A percentile compares a stretch with the other conserved stretches of the same genome.
phyloP scores from a whole-genome alignment of 1,140 invertebrate genomes.

The Periplaneta americana region DNA sequence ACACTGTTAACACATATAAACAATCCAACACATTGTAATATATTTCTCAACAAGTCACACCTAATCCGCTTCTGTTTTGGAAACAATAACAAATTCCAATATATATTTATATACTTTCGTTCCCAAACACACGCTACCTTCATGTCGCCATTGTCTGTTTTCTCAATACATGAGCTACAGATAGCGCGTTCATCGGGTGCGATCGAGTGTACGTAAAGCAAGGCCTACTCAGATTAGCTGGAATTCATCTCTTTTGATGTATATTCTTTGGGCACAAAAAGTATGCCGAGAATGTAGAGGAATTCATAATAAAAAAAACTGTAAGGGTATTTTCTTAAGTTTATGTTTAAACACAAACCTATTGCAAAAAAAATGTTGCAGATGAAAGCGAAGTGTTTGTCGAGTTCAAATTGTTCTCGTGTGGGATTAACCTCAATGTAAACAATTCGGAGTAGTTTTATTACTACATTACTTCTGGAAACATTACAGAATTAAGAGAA shows the following conservation, averaged over 20 bases:
- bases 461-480: too few relatives aligned
- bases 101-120: not conserved
- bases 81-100: not conserved
- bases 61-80: not conserved
- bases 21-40: not conserved
- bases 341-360: not conserved
- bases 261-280: not conserved
- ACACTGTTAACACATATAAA: not conserved
- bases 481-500: too few relatives aligned
- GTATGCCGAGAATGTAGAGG: not conserved
- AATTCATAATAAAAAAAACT: too few relatives aligned
- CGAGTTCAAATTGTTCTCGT: too few relatives aligned
- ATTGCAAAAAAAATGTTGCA: too few relatives aligned
- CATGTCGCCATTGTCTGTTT: constrained; percentile 17
- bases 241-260: not conserved
- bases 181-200: constrained; percentile 11
- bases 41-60: not conserved
- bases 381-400: too few relatives aligned
- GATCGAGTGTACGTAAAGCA: not conserved
- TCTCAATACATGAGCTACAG: constrained; percentile 7
- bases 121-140: constrained; percentile 15
- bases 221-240: not conserved
- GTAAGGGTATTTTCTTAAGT: not conserved
- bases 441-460: too few relatives aligned
- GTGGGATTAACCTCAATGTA: too few relatives aligned